Evolutionary conservation across 2,888 invertebrate genomes (phyloP).

Genomic region (Operophtera brumata): DNA sequence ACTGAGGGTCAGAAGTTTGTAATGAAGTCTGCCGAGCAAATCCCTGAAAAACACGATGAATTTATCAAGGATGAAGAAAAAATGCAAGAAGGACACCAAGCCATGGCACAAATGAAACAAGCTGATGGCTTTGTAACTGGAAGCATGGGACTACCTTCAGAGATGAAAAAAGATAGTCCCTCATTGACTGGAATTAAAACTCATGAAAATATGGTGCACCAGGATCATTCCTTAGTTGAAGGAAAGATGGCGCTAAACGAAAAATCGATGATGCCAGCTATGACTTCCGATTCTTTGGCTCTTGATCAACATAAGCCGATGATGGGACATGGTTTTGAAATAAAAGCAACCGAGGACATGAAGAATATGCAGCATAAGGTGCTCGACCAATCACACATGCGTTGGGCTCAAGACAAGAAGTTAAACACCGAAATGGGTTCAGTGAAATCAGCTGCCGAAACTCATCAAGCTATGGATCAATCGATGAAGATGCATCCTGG

Average conservation of each 20-base stretch:
- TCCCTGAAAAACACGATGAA: constrained; percentile 1
- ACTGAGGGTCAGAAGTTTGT: constrained; percentile 7
- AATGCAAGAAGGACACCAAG: constrained; percentile 7
- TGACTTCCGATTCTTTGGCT: not conserved
- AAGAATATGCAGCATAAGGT: constrained; percentile 18
- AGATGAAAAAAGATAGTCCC: not conserved
- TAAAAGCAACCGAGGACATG: constrained; percentile 32
- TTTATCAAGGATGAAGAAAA: constrained; percentile 12
- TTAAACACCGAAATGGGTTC: constrained; percentile 22
- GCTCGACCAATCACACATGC: constrained; percentile 19
- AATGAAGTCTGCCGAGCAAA: constrained; percentile 20
- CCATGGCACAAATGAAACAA: constrained; percentile 14
- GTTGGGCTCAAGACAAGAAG: constrained; percentile 29
- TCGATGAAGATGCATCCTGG: constrained; percentile 21
- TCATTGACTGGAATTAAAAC: not conserved
- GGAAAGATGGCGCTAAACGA: constrained; percentile 15
- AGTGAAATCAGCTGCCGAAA: constrained; percentile 26
- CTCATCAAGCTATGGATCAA: constrained; percentile 23
- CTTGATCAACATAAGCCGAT: constrained; percentile 20
- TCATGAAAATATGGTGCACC: constrained; percentile 4
- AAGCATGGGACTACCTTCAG: not conserved
- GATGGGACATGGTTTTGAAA: constrained; percentile 19
- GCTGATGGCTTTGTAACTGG: not conserved
- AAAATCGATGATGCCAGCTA: constrained; percentile 8
- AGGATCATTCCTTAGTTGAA: constrained; percentile 8